A percentile compares a stretch with the other conserved stretches of the same genome.
These are phyloP conservation scores for Ramphastos sulfuratus DNA, from an alignment of 2,113 vertebrate species.

Conservation along the genomic window DNA sequence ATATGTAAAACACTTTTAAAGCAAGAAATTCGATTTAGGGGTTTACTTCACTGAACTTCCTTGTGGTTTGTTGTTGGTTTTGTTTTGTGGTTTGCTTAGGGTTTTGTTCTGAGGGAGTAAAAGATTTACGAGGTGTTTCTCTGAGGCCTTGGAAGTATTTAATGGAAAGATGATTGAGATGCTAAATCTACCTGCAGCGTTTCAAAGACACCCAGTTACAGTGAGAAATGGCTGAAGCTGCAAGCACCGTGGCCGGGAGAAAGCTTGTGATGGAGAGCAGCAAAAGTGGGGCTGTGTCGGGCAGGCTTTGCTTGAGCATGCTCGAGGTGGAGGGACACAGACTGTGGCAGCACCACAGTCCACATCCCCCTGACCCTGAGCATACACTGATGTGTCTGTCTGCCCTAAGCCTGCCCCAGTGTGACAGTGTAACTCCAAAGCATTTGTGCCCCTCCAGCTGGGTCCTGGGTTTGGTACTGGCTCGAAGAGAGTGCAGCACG, in stretches of 20 bases:
- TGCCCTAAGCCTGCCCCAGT: accelerated
- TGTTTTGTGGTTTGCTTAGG: not conserved
- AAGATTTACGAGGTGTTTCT: conserved; percentile 68
- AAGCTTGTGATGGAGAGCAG: not conserved
- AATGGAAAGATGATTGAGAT: not conserved
- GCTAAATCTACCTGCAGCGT: conserved; percentile 3
- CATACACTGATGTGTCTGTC: too few relatives aligned
- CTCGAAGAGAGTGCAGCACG: not conserved
- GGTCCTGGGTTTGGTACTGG: not conserved
- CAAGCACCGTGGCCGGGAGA: not conserved
- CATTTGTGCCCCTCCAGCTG: not conserved
- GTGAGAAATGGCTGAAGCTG: not conserved
- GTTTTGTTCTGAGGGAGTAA: not conserved
- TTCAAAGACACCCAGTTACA: not conserved
- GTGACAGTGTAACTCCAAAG: accelerated
- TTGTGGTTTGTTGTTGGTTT: conserved; percentile 59
- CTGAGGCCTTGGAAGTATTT: not conserved
- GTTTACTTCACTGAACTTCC: conserved; percentile 65
- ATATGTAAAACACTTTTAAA: conserved; percentile 74
- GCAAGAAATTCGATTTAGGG: conserved; percentile 74
- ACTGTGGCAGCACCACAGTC: not conserved
- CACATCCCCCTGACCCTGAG: accelerated
- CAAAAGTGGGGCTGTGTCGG: not conserved
- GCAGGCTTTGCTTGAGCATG: not conserved
- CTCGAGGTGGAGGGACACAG: accelerated